Base-by-base conservation (phyloP, 1,140 invertebrate genomes). In the Melitaea cinxia region DNA sequence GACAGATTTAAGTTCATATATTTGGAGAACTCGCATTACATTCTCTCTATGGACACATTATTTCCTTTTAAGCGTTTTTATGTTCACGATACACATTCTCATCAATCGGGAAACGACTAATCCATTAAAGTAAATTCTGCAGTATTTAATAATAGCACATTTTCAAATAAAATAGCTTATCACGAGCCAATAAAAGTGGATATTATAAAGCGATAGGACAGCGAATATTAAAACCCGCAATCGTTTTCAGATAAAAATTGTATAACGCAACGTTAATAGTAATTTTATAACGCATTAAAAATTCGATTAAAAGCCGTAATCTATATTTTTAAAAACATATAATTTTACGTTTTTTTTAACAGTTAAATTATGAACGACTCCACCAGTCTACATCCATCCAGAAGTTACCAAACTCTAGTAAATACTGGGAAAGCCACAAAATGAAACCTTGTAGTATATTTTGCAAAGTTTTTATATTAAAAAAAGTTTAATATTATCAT, bases 101-200 rank as follows among this genome's bases (percentile, higher is more conserved):
- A 17, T 21, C 14, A 23, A 47, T 47, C 23, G 21, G 3, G 5
- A 12, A 47, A 2, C 42, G 42, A 12, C 42, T 47, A 47, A 47
- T 68, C 56, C 49, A 64, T 64, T 62, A 35, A 17, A 62, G 30
- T 19, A 62, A 53, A 54, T 37, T 24, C 21, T 21, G 26, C 37
- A 59, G 19, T 50, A n/a, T 39, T 6, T 54, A 47, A 37, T 37
- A 23, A 47, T n/a, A 53, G 54, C 30, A n/a, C 30, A 59, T 54
- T 59, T 64, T 54, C 37, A 59, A 63, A 57, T 64, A 65, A 61
- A 59, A 64, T 53, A 54, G 54, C 19, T 30, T 69, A 69, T 55
- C 56, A 42, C 23, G 37, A 30, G 47, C 50, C 55, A 69, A 65
- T 69, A 69, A 69, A 69, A 24, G 49, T 39, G 35, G 33, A 28